Percentiles rank a stretch among this genome's conserved stretches.
phyloP scores from a whole-genome alignment of 23 tunicate species.

The Trididemnum clinides region DNA sequence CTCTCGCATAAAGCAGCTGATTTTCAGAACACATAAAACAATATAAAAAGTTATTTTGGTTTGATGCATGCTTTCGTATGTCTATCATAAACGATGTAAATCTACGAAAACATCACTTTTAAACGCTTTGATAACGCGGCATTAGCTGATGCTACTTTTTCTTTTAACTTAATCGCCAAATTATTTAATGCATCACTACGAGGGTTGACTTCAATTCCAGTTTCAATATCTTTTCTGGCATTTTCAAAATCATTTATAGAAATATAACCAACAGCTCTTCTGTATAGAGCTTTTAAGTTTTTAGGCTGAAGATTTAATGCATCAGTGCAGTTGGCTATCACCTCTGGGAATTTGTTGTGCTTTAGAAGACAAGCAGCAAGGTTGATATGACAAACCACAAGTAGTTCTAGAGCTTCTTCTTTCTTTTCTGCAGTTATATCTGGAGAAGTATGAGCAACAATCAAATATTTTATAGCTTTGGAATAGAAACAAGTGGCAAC shows the following conservation, averaged over 20 bases:
- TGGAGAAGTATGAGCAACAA: neutral
- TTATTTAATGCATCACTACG: neutral
- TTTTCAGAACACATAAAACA: no score
- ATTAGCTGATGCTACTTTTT: neutral
- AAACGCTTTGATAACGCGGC: neutral
- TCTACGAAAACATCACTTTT: constrained; percentile 12
- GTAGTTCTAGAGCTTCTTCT: neutral
- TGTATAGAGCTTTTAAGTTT: constrained; percentile 45
- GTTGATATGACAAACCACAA: constrained; percentile 30
- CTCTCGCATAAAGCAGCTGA: no score
- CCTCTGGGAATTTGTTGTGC: constrained; percentile 11
- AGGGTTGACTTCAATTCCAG: neutral
- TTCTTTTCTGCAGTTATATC: neutral
- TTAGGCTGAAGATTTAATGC: constrained; percentile 12
- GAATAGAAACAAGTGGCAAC: constrained; percentile 42
- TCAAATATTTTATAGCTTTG: constrained; percentile 37
- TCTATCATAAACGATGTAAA: no score
- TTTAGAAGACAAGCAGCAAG: constrained; percentile 68
- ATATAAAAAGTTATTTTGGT: no score
- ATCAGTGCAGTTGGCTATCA: constrained; percentile 56
- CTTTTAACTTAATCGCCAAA: neutral
- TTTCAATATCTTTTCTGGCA: constrained; percentile 17
- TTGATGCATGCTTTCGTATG: no score
- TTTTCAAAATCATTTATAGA: constrained; percentile 20
- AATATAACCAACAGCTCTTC: constrained; percentile 41